Percentiles rank a stretch among this genome's conserved stretches.
These are phyloP conservation scores for Pollenia labialis DNA, from an alignment of 2,888 invertebrate genomes.

Conservation along the genomic window DNA sequence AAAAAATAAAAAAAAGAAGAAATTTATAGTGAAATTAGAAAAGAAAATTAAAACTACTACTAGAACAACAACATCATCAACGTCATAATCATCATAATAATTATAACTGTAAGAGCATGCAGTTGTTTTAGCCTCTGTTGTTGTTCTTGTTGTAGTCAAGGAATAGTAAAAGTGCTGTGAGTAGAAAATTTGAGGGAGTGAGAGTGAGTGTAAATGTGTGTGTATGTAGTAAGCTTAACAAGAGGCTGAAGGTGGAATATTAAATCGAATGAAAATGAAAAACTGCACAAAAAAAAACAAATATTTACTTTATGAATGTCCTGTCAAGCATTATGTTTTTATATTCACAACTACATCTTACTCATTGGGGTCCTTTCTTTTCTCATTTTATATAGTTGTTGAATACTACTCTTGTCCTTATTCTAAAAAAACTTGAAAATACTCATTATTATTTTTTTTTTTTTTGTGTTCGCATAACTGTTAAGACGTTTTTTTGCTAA, in stretches of 20 bases:
- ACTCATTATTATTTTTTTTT: conserved; percentile 76
- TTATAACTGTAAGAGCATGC: background rate
- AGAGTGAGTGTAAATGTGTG: background rate
- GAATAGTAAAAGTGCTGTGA: conserved; percentile 51
- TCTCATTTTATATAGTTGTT: background rate
- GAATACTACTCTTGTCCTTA: background rate
- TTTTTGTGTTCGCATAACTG: conserved; percentile 42
- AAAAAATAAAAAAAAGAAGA: background rate
- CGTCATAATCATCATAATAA: conserved; percentile 11
- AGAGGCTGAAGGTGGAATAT: background rate
- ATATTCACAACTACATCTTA: conserved; percentile 42
- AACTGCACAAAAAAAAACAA: conserved; percentile 24
- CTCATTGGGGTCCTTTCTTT: conserved; percentile 23
- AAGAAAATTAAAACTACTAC: conserved; percentile 50
- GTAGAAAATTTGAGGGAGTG: conserved; percentile 25
- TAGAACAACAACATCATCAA: conserved; percentile 2
- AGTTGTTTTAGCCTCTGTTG: background rate
- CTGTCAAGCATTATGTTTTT: conserved; percentile 23
- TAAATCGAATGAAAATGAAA: conserved; percentile 45
- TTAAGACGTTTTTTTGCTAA: conserved; percentile 49
- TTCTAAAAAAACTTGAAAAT: conserved; percentile 76
- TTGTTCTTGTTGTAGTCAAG: conserved; percentile 17
- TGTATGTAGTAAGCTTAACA: background rate
- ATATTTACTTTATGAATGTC: conserved; percentile 49
- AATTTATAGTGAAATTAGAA: conserved; percentile 50